phyloP scores from a whole-genome alignment of 1,140 invertebrate genomes.

The Zaprionus kolodkinae region DNA sequence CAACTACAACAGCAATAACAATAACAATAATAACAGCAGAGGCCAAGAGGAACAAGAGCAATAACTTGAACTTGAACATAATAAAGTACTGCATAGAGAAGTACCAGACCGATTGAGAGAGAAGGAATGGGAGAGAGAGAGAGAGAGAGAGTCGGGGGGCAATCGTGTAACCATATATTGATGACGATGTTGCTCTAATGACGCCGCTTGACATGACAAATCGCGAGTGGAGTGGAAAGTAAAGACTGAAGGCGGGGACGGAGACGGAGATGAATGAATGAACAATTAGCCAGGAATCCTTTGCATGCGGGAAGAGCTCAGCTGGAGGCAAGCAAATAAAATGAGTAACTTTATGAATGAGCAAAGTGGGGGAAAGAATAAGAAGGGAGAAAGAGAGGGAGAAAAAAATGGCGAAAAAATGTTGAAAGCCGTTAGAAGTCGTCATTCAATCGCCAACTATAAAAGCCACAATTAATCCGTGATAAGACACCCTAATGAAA shows the following conservation, averaged over 20 bases:
- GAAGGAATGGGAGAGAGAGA: neutral
- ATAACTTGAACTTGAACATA: slow-evolving; percentile 47
- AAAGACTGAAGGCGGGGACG: neutral
- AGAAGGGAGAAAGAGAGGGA: neutral
- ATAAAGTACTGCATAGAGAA: slow-evolving; percentile 44
- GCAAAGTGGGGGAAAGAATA: neutral
- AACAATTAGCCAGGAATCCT: slow-evolving; percentile 29
- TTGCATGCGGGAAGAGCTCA: neutral
- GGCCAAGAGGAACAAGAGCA: slow-evolving; percentile 21
- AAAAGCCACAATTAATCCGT: slow-evolving; percentile 12
- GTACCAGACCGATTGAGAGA: slow-evolving; percentile 1
- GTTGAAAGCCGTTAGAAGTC: neutral
- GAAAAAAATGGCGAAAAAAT: neutral
- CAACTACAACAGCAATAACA: slow-evolving; percentile 19
- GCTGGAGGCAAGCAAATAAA: neutral
- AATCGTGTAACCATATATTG: slow-evolving; percentile 49
- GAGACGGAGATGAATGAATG: slow-evolving; percentile 9
- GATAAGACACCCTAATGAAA: slow-evolving; percentile 9
- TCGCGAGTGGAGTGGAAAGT: slow-evolving; percentile 16
- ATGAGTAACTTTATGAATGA: slow-evolving; percentile 3
- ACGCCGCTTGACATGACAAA: slow-evolving; percentile 43
- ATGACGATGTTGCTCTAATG: slow-evolving; percentile 44
- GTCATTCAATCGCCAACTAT: slow-evolving; percentile 1
- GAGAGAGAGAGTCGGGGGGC: neutral
- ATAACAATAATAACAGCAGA: slow-evolving; percentile 18